These are phyloP conservation scores for Anoplius nigerrimus DNA, from an alignment of 2,888 invertebrate species.

Conservation along the genomic window DNA sequence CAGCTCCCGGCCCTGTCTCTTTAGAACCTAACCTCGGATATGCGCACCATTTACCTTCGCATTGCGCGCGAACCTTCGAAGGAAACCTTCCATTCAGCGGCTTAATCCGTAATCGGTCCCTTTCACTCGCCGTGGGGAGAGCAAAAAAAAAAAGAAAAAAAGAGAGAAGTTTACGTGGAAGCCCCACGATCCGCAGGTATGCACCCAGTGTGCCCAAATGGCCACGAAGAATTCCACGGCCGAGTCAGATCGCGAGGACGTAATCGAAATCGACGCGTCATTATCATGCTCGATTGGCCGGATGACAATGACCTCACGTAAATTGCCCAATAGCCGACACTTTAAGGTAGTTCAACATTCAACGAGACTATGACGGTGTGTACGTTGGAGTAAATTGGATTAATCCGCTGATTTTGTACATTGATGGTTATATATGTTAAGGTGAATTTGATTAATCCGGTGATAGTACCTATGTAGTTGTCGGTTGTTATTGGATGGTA, in stretches of 20 bases:
- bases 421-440: no score
- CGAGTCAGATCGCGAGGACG: conserved; percentile 45
- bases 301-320: no score
- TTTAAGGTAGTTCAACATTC: no score
- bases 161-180: conserved; percentile 31
- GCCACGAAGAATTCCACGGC: conserved; percentile 11
- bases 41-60: conserved; percentile 68
- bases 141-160: conserved; percentile 18
- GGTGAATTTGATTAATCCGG: no score
- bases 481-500: no score
- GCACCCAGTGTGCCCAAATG: conserved; percentile 26
- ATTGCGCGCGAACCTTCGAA: conserved; percentile 44
- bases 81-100: conserved; percentile 36
- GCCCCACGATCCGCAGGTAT: conserved; percentile 28
- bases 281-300: no score
- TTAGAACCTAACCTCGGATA: conserved; percentile 56
- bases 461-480: no score
- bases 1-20: background rate
- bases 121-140: background rate
- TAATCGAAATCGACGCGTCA: conserved; percentile 52
- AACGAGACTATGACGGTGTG: no score
- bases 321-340: no score
- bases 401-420: no score
- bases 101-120: conserved; percentile 12
- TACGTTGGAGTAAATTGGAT: no score